phyloP scores from a whole-genome alignment of 2,797 vertebrate species.

The Cyprinella venusta region DNA sequence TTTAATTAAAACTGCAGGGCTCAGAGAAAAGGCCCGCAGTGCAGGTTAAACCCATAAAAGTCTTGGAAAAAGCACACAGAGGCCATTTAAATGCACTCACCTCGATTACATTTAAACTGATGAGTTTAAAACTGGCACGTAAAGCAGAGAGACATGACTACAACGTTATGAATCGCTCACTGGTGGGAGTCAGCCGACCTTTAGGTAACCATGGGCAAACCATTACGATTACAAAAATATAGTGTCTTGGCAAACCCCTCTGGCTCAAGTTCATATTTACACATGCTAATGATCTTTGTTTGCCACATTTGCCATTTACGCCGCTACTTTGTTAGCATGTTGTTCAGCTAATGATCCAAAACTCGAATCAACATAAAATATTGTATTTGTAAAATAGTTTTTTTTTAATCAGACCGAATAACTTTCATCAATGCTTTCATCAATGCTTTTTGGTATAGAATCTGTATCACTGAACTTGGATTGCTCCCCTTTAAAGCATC shows the following conservation, averaged over 20 bases:
- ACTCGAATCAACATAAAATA: background rate
- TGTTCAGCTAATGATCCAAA: conserved; percentile 1
- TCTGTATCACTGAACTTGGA: background rate
- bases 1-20: conserved; percentile 31
- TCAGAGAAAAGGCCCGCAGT: conserved; percentile 12
- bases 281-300: conserved; percentile 23
- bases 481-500: background rate
- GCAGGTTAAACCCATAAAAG: conserved; percentile 22
- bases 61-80: background rate
- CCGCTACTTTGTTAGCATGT: background rate
- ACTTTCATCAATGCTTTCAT: background rate
- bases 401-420: background rate
- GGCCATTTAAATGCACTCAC: conserved; percentile 25
- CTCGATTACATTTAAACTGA: conserved; percentile 24
- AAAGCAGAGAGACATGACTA: conserved; percentile 3
- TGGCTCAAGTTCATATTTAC: background rate
- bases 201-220: conserved; percentile 3
- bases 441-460: background rate
- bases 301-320: background rate
- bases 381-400: background rate
- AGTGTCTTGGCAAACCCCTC: conserved; percentile 1
- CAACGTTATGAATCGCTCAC: background rate
- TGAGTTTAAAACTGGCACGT: conserved; percentile 3
- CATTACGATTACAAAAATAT: background rate
- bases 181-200: conserved; percentile 7